phyloP scores from a whole-genome alignment of 2,113 vertebrate species.

The Hirundichthys speculiger region DNA sequence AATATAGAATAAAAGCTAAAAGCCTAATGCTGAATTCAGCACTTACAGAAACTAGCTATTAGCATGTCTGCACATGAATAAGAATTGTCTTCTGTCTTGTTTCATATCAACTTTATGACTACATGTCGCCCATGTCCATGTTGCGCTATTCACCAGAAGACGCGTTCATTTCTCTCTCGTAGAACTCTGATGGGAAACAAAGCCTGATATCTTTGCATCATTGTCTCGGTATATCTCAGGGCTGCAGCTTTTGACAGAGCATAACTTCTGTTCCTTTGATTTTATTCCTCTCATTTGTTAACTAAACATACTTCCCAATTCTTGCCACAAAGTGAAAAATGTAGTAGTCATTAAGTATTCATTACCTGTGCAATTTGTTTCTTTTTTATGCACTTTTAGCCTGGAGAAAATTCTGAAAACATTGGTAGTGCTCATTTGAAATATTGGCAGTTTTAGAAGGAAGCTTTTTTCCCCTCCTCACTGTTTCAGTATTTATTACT shows the following conservation, averaged over 20 bases:
- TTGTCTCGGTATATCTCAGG: slow-evolving; percentile 68
- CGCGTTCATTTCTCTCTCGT: slow-evolving; percentile 51
- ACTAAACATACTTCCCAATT: slow-evolving; percentile 72
- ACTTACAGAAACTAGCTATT: slow-evolving; percentile 12
- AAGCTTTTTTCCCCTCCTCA: slow-evolving; percentile 8
- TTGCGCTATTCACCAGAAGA: slow-evolving; percentile 58
- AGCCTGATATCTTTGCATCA: slow-evolving; percentile 63
- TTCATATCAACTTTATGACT: slow-evolving; percentile 39
- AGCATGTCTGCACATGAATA: slow-evolving; percentile 33
- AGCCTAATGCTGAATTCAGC: slow-evolving; percentile 26
- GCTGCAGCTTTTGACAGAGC: slow-evolving; percentile 71
- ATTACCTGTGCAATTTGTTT: slow-evolving; percentile 68
- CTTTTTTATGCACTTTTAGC: slow-evolving; percentile 60
- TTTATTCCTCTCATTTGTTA: slow-evolving; percentile 65
- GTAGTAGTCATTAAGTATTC: slow-evolving; percentile 74
- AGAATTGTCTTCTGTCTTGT: slow-evolving; percentile 19
- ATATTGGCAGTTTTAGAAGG: slow-evolving; percentile 51
- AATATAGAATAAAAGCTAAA: slow-evolving; percentile 41
- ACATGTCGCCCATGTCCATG: slow-evolving; percentile 40
- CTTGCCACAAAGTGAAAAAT: slow-evolving; percentile 72
- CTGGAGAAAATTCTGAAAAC: slow-evolving; percentile 47
- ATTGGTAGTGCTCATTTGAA: slow-evolving; percentile 40
- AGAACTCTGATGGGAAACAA: slow-evolving; percentile 46
- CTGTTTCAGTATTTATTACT: slow-evolving; percentile 34
- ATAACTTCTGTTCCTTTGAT: slow-evolving; percentile 47